Evolutionary conservation across 2,888 invertebrate genomes (phyloP).

Genomic region (Mesorhabditis spiculigera): DNA sequence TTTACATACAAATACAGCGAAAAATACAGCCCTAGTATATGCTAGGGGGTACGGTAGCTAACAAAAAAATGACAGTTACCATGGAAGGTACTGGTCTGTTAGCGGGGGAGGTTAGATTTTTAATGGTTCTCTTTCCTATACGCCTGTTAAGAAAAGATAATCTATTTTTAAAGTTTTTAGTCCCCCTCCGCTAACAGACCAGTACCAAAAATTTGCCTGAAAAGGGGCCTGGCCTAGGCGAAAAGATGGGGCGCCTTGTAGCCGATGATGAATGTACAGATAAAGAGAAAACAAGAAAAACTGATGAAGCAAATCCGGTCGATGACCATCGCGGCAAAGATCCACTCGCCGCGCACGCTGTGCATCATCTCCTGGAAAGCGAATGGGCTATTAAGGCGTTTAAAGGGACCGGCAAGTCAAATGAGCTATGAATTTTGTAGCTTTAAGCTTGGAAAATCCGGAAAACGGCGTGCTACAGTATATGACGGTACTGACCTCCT

Average conservation of each 20-base stretch:
- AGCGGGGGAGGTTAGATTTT: no score
- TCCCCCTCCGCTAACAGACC: no score
- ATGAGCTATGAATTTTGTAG: neutral
- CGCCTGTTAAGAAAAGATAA: no score
- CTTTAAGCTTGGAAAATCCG: neutral
- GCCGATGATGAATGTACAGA: slow-evolving; percentile 47
- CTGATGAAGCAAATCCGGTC: slow-evolving; percentile 54
- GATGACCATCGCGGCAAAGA: slow-evolving; percentile 54
- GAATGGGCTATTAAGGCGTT: neutral
- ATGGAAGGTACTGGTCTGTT: no score
- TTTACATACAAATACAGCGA: no score
- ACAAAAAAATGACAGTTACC: no score
- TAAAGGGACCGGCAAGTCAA: neutral
- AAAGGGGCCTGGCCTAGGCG: slow-evolving; percentile 17
- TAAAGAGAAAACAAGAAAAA: slow-evolving; percentile 48
- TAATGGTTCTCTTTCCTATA: no score
- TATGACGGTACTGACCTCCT: slow-evolving; percentile 37
- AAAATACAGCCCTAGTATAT: no score
- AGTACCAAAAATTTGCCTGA: no score
- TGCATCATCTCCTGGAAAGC: slow-evolving; percentile 45
- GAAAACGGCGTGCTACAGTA: neutral
- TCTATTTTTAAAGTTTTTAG: no score
- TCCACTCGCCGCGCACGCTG: slow-evolving; percentile 52
- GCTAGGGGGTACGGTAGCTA: no score
- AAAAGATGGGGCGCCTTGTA: slow-evolving; percentile 53